A percentile compares a stretch with the other conserved stretches of the same genome.
phyloP scores from a whole-genome alignment of 1,140 invertebrate species.

The Bathynomus jamesi region DNA sequence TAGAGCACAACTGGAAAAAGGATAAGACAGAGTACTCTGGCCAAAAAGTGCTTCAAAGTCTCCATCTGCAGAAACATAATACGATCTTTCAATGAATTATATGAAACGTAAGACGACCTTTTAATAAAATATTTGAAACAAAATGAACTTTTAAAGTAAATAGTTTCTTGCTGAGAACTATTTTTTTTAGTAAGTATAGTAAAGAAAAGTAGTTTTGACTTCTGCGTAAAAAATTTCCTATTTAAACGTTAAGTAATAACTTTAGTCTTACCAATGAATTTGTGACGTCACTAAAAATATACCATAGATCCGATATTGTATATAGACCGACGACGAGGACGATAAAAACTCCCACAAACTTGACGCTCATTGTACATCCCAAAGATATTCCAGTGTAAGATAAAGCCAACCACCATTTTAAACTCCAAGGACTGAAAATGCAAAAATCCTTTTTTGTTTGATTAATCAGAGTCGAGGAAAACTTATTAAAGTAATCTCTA shows the following conservation, averaged over 20 bases:
- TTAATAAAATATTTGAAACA: too few relatives aligned
- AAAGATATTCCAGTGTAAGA: slow-evolving; percentile 45
- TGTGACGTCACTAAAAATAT: slow-evolving; percentile 37
- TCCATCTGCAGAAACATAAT: neutral
- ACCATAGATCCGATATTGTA: slow-evolving; percentile 45
- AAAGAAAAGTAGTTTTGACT: too few relatives aligned
- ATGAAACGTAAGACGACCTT: too few relatives aligned
- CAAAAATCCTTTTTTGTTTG: too few relatives aligned
- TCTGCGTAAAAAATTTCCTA: too few relatives aligned
- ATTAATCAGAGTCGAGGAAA: too few relatives aligned
- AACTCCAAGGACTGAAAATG: slow-evolving; percentile 38
- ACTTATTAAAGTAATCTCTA: too few relatives aligned
- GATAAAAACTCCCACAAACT: slow-evolving; percentile 51
- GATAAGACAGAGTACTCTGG: neutral
- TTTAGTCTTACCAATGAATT: neutral
- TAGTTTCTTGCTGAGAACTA: too few relatives aligned
- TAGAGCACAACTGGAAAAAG: neutral
- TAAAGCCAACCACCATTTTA: slow-evolving; percentile 47
- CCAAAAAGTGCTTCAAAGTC: neutral
- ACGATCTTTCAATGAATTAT: too few relatives aligned
- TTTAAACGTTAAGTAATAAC: too few relatives aligned
- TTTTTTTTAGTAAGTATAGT: too few relatives aligned
- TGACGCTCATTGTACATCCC: slow-evolving; percentile 47
- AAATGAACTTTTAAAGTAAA: too few relatives aligned
- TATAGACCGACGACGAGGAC: slow-evolving; percentile 45